Evolutionary conservation across 2,888 invertebrate genomes (phyloP).

Genomic region (Ariolimax columbianus): DNA sequence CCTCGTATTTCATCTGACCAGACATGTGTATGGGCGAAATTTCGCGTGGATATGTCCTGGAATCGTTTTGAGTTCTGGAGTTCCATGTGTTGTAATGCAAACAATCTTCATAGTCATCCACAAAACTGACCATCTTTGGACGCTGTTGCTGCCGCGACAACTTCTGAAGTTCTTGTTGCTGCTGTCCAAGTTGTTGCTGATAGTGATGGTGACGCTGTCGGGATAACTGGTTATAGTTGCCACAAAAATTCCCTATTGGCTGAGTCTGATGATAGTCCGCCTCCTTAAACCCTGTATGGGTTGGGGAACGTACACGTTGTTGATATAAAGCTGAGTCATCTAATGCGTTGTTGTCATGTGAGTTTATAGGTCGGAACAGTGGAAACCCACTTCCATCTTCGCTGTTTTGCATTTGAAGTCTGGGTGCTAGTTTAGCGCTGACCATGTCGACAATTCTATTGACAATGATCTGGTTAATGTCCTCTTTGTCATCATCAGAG

Average conservation of each 20-base stretch:
- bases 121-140: constrained; percentile 16
- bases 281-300: background rate
- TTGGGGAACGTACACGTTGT: background rate
- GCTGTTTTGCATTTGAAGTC: background rate
- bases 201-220: background rate
- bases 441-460: constrained; percentile 32
- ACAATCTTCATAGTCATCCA: background rate
- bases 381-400: background rate
- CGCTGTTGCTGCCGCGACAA: background rate
- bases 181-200: no score
- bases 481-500: background rate
- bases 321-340: background rate
- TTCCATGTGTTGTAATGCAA: background rate
- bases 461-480: constrained; percentile 7
- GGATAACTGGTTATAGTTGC: background rate
- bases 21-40: background rate
- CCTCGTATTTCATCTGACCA: background rate
- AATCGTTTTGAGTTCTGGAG: background rate
- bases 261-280: background rate
- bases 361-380: background rate
- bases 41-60: background rate
- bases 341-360: background rate
- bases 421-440: constrained; percentile 9
- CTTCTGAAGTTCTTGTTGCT: background rate
- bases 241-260: background rate